Evolutionary conservation across 2,888 invertebrate species (phyloP), one percentile per base, ranked within the genome.

Genomic region (Eustalomyia histrio): DNA sequence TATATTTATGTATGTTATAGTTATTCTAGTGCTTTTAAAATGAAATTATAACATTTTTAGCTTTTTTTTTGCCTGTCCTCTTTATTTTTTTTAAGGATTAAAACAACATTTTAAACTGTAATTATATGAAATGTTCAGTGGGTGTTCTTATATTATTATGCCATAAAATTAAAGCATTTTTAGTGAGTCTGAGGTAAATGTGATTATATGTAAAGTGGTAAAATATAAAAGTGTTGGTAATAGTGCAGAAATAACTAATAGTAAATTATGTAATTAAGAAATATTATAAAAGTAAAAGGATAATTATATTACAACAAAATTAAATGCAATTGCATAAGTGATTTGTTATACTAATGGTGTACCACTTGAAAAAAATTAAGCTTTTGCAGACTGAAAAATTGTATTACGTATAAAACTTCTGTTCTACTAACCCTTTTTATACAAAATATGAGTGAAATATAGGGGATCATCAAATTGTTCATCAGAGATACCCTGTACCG

Each of bases 31-130:
- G 57, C 18, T 69, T 35, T 53, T 17, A 58, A 64, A 35, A 5
- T 12, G 35, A 58, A 64, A 29, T 64, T 39, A 52, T 64, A 58
- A 52, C n/a, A 35, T 16, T 29, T 63, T 35, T 17, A 57, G 29
- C 21, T 18, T 18, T 52, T 52, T 33, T 12, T 35, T 33, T 61
- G 9, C 21, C 43, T 21, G 18, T 16, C 68, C 33, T 29, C 52
- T 64, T 24, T 71, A 64, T 69, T 57, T 69, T 74, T 61, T 60
- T 64, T 29, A 78, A 58, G 82, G 58, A 58, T 82, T 60, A 52
- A 52, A 67, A 18, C 0, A 17, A 24, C 21, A 60, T 50, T 65
- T 35, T 17, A 52, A 58, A 52, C 9, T 33, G 9, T 74, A 58
- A 65, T 58, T 39, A 24, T 24, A 63, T 50, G 1, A 17, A 35